Base-by-base conservation (phyloP, 1,140 invertebrate species). In the Philotrypesis tridentata region DNA sequence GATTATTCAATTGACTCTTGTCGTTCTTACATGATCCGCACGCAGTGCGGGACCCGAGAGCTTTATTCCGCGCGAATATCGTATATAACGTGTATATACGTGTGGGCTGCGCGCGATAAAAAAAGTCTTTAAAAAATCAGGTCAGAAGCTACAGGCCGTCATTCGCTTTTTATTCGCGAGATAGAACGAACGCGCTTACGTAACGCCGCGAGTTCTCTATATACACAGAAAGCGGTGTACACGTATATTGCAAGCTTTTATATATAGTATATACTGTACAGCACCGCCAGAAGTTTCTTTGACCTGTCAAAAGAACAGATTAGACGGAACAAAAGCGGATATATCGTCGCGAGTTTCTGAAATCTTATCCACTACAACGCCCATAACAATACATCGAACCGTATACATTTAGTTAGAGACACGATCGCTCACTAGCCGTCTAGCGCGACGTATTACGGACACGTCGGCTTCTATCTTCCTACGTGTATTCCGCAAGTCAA, bases 291-390 rank as follows among this genome's bases (percentile, higher is more conserved):
- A 43, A 77, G 29, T 67, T 65, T 63, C 60, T 63, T 76, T 65
- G 23, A 77, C 21, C 63, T 77, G 75, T 77, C 75, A 77, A 68
- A 14, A 67, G n/a, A 27, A 7, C 9, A 78, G 40, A 70, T 78
- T 70, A 43, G 43, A 37, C n/a, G 60, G 37, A 43, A 78, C 40
- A 48, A 78, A 55, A 68, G n/a, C n/a, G n/a, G n/a, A n/a, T n/a
- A n/a, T n/a, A n/a, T n/a, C n/a, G n/a, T n/a, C n/a, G n/a, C n/a
- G 11, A 55, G 8, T 2, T 68, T 48, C 76, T 70, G 55, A 70
- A 79, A 43, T 55, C 29, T 29, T n/a, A 61, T 23, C 17, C 9
- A 8, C 9, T 43, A 12, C 40, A 12, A 1, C 40, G 11, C 8
- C 14, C 9, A 37, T 43, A 14, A 43, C 9, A 11, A 2, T 9